Conservation (phyloP, 2,113 vertebrate species). For the Microtus ochrogaster region DNA sequence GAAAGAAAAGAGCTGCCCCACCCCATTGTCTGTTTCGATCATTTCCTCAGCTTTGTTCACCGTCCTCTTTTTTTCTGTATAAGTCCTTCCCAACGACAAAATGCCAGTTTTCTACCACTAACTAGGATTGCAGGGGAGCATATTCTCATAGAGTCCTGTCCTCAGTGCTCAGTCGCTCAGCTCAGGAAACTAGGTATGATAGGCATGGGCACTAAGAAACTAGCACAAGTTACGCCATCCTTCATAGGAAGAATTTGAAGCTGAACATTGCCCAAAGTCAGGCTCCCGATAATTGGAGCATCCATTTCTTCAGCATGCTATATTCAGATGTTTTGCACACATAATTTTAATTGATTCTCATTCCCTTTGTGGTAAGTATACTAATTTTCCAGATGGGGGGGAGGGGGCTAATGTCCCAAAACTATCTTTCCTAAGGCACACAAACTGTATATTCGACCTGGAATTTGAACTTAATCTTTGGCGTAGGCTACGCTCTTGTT, state of each 20-base stretch:
- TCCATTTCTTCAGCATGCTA: background rate
- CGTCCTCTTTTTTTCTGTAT: background rate
- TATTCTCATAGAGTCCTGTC: background rate
- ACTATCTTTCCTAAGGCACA: slow-evolving; percentile 55
- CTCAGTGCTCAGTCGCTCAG: background rate
- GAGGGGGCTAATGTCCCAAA: background rate
- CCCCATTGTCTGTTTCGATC: slow-evolving; percentile 47
- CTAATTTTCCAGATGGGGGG: slow-evolving; percentile 37
- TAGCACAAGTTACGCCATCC: background rate
- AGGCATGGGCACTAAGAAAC: background rate
- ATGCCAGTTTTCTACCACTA: background rate
- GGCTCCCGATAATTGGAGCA: background rate
- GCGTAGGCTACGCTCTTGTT: slow-evolving; percentile 7
- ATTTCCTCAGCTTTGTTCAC: slow-evolving; percentile 30
- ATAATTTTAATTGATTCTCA: slow-evolving; percentile 23
- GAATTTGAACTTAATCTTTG: slow-evolving; percentile 47
- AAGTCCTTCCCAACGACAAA: background rate
- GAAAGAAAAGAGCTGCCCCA: background rate
- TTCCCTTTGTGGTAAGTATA: slow-evolving; percentile 71
- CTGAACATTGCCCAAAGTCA: background rate
- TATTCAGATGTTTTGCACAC: background rate
- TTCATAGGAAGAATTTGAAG: background rate
- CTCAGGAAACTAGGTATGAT: background rate
- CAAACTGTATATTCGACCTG: slow-evolving; percentile 19
- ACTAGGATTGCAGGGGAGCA: background rate